Evolutionary conservation across 2,888 invertebrate species (phyloP).

Genomic region (Ophraella communa): DNA sequence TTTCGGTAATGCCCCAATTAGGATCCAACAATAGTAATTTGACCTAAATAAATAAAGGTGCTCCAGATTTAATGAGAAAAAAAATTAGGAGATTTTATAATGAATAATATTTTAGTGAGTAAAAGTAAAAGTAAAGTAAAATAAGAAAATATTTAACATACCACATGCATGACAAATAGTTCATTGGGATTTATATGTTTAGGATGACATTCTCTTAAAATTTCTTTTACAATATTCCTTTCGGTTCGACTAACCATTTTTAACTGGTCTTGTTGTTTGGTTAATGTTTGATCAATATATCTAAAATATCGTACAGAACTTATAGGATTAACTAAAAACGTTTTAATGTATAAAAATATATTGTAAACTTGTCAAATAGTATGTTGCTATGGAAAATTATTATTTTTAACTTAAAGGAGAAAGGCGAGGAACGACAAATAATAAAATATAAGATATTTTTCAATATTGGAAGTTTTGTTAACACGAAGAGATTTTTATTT

Average conservation of each 20-base stretch:
- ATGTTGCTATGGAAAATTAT: background rate
- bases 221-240: slow-evolving; percentile 67
- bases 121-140: background rate
- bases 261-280: background rate
- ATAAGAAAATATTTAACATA: slow-evolving; percentile 36
- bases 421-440: too few relatives aligned
- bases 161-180: slow-evolving; percentile 63
- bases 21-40: slow-evolving; percentile 65
- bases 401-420: too few relatives aligned
- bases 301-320: background rate
- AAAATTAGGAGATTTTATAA: too few relatives aligned
- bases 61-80: too few relatives aligned
- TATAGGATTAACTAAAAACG: background rate
- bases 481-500: too few relatives aligned
- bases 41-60: slow-evolving; percentile 53
- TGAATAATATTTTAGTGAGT: background rate
- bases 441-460: too few relatives aligned
- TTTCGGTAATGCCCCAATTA: slow-evolving; percentile 63
- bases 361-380: background rate
- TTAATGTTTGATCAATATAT: slow-evolving; percentile 40
- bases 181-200: slow-evolving; percentile 59
- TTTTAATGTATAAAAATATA: background rate
- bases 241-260: slow-evolving; percentile 37
- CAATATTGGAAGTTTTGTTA: too few relatives aligned
- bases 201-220: slow-evolving; percentile 62